A percentile compares a stretch with the other conserved stretches of the same genome.
Evolutionary conservation across 2,797 vertebrate species (phyloP).

Genomic region (Bovichtus diacanthus): DNA sequence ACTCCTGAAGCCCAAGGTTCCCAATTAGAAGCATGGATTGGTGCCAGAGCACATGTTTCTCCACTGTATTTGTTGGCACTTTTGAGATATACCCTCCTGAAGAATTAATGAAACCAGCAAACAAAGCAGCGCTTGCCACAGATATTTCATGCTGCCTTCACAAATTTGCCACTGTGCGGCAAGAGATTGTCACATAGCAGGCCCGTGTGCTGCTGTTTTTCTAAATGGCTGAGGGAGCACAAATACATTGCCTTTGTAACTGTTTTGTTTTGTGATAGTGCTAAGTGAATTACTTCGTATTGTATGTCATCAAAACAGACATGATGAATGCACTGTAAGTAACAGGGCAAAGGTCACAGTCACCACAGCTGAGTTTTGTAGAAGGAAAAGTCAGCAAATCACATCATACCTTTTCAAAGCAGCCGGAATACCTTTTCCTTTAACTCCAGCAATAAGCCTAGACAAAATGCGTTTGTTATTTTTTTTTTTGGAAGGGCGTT

Average conservation of each 20-base stretch:
- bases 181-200: constrained; percentile 77
- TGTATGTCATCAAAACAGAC: constrained; percentile 56
- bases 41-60: constrained; percentile 87
- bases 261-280: constrained; percentile 70
- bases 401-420: background rate
- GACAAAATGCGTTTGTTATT: background rate
- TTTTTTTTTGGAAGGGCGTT: background rate
- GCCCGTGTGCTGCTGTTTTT: constrained; percentile 47
- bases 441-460: background rate
- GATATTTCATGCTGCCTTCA: constrained; percentile 82
- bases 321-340: constrained; percentile 31
- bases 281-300: constrained; percentile 68
- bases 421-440: background rate
- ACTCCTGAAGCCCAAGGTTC: constrained; percentile 82
- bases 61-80: constrained; percentile 84
- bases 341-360: constrained; percentile 53
- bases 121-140: constrained; percentile 80
- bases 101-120: constrained; percentile 88
- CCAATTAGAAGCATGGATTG: constrained; percentile 85
- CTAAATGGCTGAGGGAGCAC: constrained; percentile 74
- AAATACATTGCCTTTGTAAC: constrained; percentile 73
- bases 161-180: constrained; percentile 79
- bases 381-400: constrained; percentile 11
- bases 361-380: constrained; percentile 15
- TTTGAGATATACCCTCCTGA: constrained; percentile 84